Evolutionary conservation across 1,140 invertebrate genomes (phyloP).

Genomic region (Yoshiicerus persimilis): DNA sequence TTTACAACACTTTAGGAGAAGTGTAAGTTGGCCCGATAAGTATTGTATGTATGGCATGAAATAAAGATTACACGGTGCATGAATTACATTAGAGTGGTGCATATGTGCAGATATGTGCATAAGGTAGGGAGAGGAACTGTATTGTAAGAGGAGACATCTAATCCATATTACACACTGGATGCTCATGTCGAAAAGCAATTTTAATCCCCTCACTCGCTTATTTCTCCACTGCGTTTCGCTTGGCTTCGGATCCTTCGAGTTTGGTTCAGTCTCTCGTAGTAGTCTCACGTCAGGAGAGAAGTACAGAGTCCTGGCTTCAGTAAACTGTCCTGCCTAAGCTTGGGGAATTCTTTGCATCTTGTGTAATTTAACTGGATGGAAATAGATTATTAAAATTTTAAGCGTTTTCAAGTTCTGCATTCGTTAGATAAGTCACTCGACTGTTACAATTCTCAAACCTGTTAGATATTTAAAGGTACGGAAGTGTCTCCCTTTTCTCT

Average conservation of each 20-base stretch:
- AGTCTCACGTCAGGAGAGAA: background rate
- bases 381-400: conserved; percentile 46
- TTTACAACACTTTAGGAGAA: no score
- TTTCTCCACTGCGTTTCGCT: background rate
- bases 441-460: background rate
- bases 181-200: conserved; percentile 36
- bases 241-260: background rate
- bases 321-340: background rate
- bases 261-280: background rate
- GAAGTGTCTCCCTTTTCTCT: background rate
- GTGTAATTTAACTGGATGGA: conserved; percentile 38
- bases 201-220: conserved; percentile 29
- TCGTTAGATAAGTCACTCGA: background rate
- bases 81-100: background rate
- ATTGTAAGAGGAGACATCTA: background rate
- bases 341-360: conserved; percentile 20
- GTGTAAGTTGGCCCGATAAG: no score
- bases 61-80: conserved; percentile 30
- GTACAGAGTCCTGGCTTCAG: background rate
- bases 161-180: background rate
- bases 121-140: background rate
- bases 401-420: conserved; percentile 4
- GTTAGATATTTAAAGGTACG: background rate
- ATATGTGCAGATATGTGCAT: background rate
- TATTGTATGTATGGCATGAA: background rate